Evolutionary conservation across 2,888 invertebrate genomes (phyloP).

Genomic region (Oligia fasciuncula): DNA sequence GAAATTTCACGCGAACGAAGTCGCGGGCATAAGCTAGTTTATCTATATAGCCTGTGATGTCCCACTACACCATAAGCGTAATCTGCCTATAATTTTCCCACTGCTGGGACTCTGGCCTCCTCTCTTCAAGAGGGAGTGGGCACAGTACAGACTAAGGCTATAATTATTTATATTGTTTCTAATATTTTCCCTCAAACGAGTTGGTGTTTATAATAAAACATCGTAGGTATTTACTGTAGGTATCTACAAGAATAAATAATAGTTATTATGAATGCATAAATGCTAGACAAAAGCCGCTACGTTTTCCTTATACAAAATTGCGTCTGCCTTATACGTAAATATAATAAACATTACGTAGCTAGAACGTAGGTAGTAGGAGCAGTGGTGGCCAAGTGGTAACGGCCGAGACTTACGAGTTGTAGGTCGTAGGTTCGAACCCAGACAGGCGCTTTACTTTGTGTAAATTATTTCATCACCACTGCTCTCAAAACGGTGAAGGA

Average conservation of each 20-base stretch:
- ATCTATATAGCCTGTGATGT: too few species aligned
- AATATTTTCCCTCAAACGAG: neutral
- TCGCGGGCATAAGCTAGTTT: neutral
- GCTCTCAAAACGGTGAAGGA: too few species aligned
- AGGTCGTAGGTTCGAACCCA: too few species aligned
- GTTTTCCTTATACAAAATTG: constrained; percentile 46
- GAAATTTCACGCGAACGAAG: too few species aligned
- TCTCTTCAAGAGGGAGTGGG: too few species aligned
- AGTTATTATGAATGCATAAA: constrained; percentile 23
- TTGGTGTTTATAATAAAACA: neutral
- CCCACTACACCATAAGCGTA: neutral
- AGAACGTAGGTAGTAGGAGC: too few species aligned
- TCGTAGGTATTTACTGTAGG: neutral
- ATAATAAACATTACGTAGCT: neutral
- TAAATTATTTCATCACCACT: too few species aligned
- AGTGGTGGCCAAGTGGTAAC: too few species aligned
- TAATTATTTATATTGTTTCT: neutral
- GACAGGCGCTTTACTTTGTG: too few species aligned
- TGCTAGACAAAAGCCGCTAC: constrained; percentile 13
- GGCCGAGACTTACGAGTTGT: too few species aligned
- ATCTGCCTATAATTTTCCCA: too few species aligned
- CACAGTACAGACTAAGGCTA: neutral
- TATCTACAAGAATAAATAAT: constrained; percentile 25
- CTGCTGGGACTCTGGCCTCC: too few species aligned
- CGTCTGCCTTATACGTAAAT: neutral